Evolutionary conservation across 2,113 vertebrate species (phyloP), one percentile per base, ranked within the genome.

Genomic region (Bostrychus sinensis): DNA sequence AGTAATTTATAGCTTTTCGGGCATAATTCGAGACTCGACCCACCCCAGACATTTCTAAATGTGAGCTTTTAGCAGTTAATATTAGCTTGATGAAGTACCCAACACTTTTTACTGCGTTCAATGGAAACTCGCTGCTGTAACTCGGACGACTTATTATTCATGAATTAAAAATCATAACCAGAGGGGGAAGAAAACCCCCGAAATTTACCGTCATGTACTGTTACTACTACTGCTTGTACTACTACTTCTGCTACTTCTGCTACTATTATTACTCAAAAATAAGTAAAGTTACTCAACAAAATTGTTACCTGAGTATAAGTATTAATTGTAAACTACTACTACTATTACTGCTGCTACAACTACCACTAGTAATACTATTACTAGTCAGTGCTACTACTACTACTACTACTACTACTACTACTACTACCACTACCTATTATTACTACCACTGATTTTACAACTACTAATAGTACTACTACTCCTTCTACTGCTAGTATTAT

Each of bases 1-100:
- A 30, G 72, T 90, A 88, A 90, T 86, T 90, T 90, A 91, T 83
- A 57, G 71, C 82, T 77, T 88, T 77, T 72, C 36, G 19, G 41
- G 74, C 71, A 89, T 79, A 86, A 83, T 84, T 82, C 34, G 56
- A 80, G 80, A 74, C 78, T 84, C 74, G 74, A 85, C 71, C 75
- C 80, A 62, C 83, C 73, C 45, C 77, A 78, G 80, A 85, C 61
- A 55, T 82, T 81, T 86, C 22, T 83, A 84, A 82, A 72, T 46
- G 70, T 32, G 56, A 79, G 66, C 42, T 10, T 82, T 86, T 82
- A 80, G 82, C 78, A 60, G 73, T 81, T 86, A 76, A 84, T 85
- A 85, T 79, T 56, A 48, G 63, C 48, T 73, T 87, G 87, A 90
- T 86, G 77, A 85, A 89, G 77, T 77, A 72, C 66, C 75, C 58